Evolutionary conservation across 1,140 invertebrate genomes (phyloP).

Genomic region (Trissolcus basalis): DNA sequence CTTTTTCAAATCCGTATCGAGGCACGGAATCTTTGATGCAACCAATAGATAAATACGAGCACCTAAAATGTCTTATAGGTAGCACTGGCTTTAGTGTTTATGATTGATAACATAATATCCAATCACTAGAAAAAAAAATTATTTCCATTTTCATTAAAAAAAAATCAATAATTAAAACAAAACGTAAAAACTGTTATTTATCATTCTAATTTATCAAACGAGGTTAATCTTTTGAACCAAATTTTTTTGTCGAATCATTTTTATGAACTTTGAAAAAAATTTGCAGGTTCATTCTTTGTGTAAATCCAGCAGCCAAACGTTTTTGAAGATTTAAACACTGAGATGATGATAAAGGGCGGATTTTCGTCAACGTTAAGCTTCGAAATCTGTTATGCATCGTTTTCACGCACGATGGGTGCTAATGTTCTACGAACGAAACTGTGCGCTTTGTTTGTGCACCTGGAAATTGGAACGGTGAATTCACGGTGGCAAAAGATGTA

Average conservation of each 20-base stretch:
- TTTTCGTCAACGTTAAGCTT: constrained; percentile 28
- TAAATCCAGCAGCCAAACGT: too few species aligned
- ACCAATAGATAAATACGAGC: constrained; percentile 34
- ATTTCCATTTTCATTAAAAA: too few species aligned
- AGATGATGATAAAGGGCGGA: neutral
- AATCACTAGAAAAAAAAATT: too few species aligned
- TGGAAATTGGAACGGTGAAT: constrained; percentile 60
- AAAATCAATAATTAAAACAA: too few species aligned
- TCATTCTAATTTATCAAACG: too few species aligned
- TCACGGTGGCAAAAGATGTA: constrained; percentile 45
- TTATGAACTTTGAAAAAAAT: too few species aligned
- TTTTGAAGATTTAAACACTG: neutral
- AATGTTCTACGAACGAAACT: constrained; percentile 52
- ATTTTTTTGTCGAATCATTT: too few species aligned
- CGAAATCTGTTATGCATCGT: constrained; percentile 41
- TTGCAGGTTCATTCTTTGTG: too few species aligned
- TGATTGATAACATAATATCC: too few species aligned
- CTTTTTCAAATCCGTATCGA: constrained; percentile 34
- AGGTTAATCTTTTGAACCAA: too few species aligned
- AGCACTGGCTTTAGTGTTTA: neutral
- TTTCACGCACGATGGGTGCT: constrained; percentile 49
- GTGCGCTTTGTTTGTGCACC: constrained; percentile 67
- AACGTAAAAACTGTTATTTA: too few species aligned
- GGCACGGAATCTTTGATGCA: constrained; percentile 42
- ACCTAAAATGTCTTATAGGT: constrained; percentile 16